Conservation (phyloP, 2,797 vertebrate genomes). For the Salarias fasciatus region DNA sequence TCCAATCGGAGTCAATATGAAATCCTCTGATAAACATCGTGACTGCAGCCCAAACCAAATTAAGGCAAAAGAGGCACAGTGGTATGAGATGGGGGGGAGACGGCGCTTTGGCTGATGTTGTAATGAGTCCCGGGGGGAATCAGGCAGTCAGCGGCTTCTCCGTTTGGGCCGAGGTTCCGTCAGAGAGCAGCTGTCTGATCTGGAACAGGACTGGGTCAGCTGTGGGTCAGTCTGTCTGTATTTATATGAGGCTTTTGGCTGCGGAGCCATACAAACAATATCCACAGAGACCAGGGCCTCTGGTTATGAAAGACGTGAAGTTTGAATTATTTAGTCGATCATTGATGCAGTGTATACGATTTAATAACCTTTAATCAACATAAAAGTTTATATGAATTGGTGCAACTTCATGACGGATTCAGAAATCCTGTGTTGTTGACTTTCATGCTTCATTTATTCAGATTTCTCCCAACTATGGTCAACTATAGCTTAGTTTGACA, state of each 20-base stretch:
- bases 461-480: no score
- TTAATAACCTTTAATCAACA: no score
- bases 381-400: no score
- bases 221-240: slow-evolving; percentile 37
- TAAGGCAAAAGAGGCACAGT: slow-evolving; percentile 10
- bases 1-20: slow-evolving; percentile 13
- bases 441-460: no score
- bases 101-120: slow-evolving; percentile 16
- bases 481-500: no score
- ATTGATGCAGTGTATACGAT: no score
- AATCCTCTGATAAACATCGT: background rate
- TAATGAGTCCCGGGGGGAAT: slow-evolving; percentile 49
- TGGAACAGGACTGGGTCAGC: slow-evolving; percentile 35
- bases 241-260: slow-evolving; percentile 15
- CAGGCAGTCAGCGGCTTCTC: slow-evolving; percentile 30
- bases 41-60: slow-evolving; percentile 13
- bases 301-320: background rate
- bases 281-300: slow-evolving; percentile 1
- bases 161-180: slow-evolving; percentile 32
- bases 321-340: background rate
- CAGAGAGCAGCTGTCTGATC: slow-evolving; percentile 7
- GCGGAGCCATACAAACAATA: slow-evolving; percentile 6
- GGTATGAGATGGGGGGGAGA: slow-evolving; percentile 7
- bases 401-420: no score
- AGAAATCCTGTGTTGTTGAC: no score